Evolutionary conservation across 2,888 invertebrate species (phyloP), one percentile per base, ranked within the genome.

Genomic region (Tipula helvola): DNA sequence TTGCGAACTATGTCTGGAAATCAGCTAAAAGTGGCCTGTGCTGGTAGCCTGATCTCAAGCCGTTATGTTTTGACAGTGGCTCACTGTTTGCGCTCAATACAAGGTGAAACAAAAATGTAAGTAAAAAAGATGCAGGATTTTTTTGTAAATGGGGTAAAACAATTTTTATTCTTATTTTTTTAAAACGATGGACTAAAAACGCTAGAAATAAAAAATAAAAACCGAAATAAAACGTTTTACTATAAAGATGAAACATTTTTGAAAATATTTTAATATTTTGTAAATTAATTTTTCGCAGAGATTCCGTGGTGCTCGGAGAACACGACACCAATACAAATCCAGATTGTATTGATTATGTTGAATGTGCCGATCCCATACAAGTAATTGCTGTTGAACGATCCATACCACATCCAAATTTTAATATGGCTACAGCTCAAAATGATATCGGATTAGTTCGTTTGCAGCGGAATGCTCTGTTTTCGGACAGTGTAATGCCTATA

Each of bases 391-490:
- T 91, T 12, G 90, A 88, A 5, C 88, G 89, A 84, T 89, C 91
- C 18, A 91, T 92, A 16, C 89, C 91, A 2, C 95, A 95, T 90
- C 92, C 93, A 0, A 90, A 91, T 3, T 95, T 93, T 88, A 92
- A 87, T 3, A 87, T 88, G 0, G 86, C 88, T 0, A 89, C 88
- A 36, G 89, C 92, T 18, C 90, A 90, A n/a, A 91, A 95, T 88
- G 95, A 95, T 88, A 93, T 95, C 85, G 95, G 93, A 0, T 89
- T 95, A 5, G 89, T 95, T 86, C 92, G 94, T 88, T 86, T 86
- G 57, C 16, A 2, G n/a, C 5, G 39, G 10, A 89, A n/a, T 28
- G 57, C 52, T 57, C 7, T 12, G 83, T 36, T 91, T 92, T 85
- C 89, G 92, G 91, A 90, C 42, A 93, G 90, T 87, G 91, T 92